phyloP scores from a whole-genome alignment of 1,140 invertebrate species.

The Eulimnadia texana region DNA sequence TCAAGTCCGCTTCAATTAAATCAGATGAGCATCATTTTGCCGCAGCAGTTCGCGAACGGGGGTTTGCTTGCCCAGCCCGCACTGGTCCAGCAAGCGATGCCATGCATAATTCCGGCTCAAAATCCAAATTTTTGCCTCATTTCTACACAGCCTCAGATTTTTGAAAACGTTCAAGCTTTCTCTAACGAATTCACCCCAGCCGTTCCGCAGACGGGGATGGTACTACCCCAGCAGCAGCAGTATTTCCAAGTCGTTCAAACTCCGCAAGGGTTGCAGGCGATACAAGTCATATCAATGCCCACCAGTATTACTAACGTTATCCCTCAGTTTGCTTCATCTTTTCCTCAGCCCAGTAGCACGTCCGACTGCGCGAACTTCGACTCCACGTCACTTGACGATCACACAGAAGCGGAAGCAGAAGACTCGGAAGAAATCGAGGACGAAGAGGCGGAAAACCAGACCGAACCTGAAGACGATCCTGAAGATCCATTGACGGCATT shows the following conservation, averaged over 20 bases:
- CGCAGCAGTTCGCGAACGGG: not conserved
- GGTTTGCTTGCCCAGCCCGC: not conserved
- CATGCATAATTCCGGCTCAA: not conserved
- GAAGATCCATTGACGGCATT: not conserved
- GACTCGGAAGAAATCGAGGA: not conserved
- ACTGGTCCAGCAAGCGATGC: not conserved
- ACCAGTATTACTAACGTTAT: not conserved
- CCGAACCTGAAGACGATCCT: not conserved
- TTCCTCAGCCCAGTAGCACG: not conserved
- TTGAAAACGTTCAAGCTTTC: no score
- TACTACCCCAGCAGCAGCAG: no score
- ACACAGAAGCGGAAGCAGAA: not conserved
- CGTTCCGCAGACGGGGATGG: no score
- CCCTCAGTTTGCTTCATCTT: not conserved
- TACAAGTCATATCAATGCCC: constrained; percentile 4
- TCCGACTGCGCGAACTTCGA: no score
- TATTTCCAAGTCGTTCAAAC: constrained; percentile 5
- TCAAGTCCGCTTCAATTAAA: not conserved
- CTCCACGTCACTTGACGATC: no score
- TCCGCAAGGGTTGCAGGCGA: not conserved
- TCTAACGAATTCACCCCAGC: not conserved
- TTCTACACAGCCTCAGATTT: not conserved
- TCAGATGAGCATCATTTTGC: not conserved
- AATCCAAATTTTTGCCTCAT: not conserved
- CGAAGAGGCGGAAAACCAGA: not conserved